A percentile compares a stretch with the other conserved stretches of the same genome.
Conservation (phyloP, 2,888 invertebrate species). For the Cataglyphis albicans region DNA sequence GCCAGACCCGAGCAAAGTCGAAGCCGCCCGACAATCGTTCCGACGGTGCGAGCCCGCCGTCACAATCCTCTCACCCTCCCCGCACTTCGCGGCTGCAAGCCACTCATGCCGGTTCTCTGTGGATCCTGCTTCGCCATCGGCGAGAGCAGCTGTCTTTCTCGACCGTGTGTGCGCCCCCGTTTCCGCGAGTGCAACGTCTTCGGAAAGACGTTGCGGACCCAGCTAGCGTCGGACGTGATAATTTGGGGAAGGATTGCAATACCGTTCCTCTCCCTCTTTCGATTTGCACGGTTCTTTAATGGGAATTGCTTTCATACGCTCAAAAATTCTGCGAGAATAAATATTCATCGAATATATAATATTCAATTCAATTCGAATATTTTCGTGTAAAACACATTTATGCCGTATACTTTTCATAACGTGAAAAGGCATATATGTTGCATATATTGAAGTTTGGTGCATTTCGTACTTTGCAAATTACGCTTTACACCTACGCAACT, state of each 20-base stretch:
- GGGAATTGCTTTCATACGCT: background rate
- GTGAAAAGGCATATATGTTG: background rate
- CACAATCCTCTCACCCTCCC: slow-evolving; percentile 55
- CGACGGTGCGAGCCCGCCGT: slow-evolving; percentile 57
- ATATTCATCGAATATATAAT: background rate
- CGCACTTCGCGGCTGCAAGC: slow-evolving; percentile 25
- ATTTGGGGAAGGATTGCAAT: background rate
- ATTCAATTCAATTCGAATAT: background rate
- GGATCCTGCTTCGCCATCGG: slow-evolving; percentile 39
- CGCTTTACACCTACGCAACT: background rate
- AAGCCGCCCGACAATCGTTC: slow-evolving; percentile 65
- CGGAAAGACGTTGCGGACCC: slow-evolving; percentile 36
- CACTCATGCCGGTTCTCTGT: slow-evolving; percentile 28
- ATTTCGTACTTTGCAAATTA: background rate
- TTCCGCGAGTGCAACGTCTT: slow-evolving; percentile 51
- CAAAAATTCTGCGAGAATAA: background rate
- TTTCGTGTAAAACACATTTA: background rate
- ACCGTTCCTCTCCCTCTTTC: background rate
- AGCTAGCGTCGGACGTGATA: background rate
- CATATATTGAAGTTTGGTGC: background rate
- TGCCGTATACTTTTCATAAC: background rate
- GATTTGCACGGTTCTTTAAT: background rate
- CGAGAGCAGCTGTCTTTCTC: slow-evolving; percentile 19
- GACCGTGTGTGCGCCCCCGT: slow-evolving; percentile 32
- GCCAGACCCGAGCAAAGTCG: slow-evolving; percentile 45